A percentile compares a stretch with the other conserved stretches of the same genome.
Evolutionary conservation across 2,113 vertebrate species (phyloP).

Genomic region (Apaloderma vittatum): DNA sequence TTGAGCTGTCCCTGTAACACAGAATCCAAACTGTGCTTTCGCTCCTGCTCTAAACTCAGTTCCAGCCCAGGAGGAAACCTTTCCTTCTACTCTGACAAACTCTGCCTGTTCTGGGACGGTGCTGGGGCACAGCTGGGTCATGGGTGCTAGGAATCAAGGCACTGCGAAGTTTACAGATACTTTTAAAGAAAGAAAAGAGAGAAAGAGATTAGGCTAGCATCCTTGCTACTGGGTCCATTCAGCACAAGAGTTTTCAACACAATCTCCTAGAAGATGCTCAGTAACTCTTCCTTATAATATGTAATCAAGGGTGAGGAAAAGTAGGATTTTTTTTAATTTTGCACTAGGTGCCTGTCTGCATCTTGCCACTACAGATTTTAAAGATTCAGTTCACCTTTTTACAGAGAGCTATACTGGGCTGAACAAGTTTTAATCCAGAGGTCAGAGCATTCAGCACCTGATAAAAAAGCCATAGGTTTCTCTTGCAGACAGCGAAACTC

Average conservation of each 20-base stretch:
- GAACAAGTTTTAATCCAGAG: not conserved
- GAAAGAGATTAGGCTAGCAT: not conserved
- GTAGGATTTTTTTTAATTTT: not conserved
- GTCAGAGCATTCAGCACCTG: not conserved
- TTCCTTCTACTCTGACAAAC: not conserved
- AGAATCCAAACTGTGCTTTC: not conserved
- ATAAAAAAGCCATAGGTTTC: not conserved
- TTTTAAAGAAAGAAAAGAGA: not conserved
- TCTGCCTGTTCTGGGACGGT: not conserved
- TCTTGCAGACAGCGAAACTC: not conserved
- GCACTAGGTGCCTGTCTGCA: not conserved
- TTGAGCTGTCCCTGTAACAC: not conserved
- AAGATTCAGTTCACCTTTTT: not conserved
- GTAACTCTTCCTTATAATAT: not conserved
- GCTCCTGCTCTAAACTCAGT: not conserved
- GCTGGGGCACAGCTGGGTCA: not conserved
- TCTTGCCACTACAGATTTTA: not conserved
- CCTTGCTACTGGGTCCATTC: not conserved
- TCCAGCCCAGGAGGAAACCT: not conserved
- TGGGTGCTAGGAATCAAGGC: rapidly evolving
- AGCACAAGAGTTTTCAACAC: not conserved
- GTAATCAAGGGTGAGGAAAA: not conserved
- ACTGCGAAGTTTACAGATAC: not conserved
- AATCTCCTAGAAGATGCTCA: not conserved
- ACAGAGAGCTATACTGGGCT: not conserved